phyloP scores from a whole-genome alignment of 2,113 vertebrate genomes.

The Heptranchias perlo region DNA sequence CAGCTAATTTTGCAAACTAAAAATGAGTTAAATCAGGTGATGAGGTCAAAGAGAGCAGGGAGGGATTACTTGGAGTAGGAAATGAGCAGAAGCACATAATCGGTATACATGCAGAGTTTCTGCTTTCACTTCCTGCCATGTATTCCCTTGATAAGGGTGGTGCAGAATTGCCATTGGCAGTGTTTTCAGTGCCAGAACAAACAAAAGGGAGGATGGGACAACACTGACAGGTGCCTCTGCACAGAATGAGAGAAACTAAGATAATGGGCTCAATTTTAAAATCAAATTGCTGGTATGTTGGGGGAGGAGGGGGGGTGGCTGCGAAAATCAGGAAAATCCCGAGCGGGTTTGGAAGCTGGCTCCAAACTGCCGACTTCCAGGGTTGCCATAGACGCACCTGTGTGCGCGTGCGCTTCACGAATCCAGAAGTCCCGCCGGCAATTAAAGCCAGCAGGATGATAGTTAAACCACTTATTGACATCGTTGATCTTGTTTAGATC shows the following conservation, averaged over 20 bases:
- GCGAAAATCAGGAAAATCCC: too few species aligned
- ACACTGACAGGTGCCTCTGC: constrained; percentile 5
- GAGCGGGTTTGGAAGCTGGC: too few species aligned
- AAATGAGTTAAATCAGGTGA: background rate
- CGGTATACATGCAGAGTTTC: background rate
- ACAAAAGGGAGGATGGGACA: constrained; percentile 6
- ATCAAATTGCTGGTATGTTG: too few species aligned
- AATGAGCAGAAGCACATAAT: constrained; percentile 5
- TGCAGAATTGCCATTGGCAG: constrained; percentile 8
- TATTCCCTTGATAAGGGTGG: constrained; percentile 29
- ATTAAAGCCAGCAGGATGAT: too few species aligned
- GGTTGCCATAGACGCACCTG: too few species aligned
- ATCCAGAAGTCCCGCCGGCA: too few species aligned
- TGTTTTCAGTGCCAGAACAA: background rate
- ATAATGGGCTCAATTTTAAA: too few species aligned
- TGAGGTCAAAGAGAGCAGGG: constrained; percentile 30
- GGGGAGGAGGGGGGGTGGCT: too few species aligned
- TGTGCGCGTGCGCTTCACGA: too few species aligned
- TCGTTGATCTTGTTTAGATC: too few species aligned
- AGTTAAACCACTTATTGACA: too few species aligned
- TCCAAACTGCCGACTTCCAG: too few species aligned
- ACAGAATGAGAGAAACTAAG: constrained; percentile 4
- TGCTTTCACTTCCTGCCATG: constrained; percentile 17
- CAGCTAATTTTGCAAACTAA: constrained; percentile 21
- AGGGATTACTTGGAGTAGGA: constrained; percentile 25